Evolutionary conservation across 2,888 invertebrate species (phyloP).

Genomic region (Hecatera dysodea): DNA sequence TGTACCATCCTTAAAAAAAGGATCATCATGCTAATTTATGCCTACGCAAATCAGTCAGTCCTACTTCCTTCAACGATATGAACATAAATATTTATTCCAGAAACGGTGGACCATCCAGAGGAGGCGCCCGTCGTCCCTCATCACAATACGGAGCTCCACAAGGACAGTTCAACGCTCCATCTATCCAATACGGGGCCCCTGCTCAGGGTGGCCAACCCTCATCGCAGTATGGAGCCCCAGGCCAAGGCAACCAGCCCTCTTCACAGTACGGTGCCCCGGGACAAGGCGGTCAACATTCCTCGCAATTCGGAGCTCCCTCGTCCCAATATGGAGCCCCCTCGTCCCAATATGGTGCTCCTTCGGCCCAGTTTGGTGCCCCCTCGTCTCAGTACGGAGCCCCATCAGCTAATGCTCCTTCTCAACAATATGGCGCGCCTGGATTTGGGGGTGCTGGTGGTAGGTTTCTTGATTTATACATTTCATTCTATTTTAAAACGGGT

Average conservation of each 20-base stretch:
- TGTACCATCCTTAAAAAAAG: too few relatives aligned
- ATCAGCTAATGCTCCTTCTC: conserved; percentile 32
- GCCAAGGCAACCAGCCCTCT: conserved; percentile 63
- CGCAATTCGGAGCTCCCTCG: conserved; percentile 56
- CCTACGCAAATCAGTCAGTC: not conserved
- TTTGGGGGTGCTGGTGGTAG: conserved; percentile 63
- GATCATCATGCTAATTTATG: too few relatives aligned
- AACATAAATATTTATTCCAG: conserved; percentile 61
- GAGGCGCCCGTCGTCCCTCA: conserved; percentile 64
- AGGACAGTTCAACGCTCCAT: conserved; percentile 52
- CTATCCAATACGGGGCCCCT: conserved; percentile 58
- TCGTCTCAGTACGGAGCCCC: conserved; percentile 47
- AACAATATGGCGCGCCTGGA: conserved; percentile 77
- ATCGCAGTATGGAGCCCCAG: conserved; percentile 49
- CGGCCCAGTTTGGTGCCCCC: conserved; percentile 69
- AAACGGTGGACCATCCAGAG: conserved; percentile 75
- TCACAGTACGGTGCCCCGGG: conserved; percentile 67
- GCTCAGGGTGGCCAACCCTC: conserved; percentile 44
- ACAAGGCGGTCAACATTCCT: conserved; percentile 65
- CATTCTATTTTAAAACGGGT: not conserved
- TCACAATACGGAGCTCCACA: conserved; percentile 68
- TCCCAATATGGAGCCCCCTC: conserved; percentile 70
- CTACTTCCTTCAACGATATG: not conserved
- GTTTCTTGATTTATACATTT: not conserved
- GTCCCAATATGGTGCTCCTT: conserved; percentile 70